phyloP scores from a whole-genome alignment of 2,888 invertebrate genomes.

The Chloroclystis v-ata region DNA sequence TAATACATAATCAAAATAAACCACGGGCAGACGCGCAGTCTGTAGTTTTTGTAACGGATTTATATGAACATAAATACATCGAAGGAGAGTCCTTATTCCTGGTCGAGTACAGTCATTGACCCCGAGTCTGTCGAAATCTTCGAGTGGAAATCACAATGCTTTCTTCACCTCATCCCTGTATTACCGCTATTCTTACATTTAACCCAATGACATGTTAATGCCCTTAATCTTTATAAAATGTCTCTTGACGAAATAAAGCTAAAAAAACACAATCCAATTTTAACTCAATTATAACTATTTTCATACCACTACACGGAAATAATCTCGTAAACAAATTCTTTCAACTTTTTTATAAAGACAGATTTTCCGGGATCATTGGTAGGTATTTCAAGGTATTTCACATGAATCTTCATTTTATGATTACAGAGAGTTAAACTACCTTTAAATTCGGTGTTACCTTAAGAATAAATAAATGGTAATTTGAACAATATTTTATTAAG shows the following conservation, averaged over 20 bases:
- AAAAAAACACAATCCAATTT: no score
- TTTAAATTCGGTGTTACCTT: no score
- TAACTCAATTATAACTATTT: neutral
- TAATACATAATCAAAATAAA: conserved; percentile 39
- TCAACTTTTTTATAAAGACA: conserved; percentile 12
- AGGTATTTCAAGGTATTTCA: conserved; percentile 19
- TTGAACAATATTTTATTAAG: no score
- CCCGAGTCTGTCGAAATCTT: neutral
- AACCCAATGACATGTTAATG: no score
- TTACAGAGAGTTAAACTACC: no score
- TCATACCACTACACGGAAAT: conserved; percentile 5
- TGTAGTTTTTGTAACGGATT: conserved; percentile 41
- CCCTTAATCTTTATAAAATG: no score
- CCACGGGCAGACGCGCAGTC: conserved; percentile 52
- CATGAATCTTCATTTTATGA: neutral
- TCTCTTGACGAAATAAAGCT: no score
- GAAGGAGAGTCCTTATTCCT: conserved; percentile 22
- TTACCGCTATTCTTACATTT: neutral
- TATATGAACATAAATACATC: conserved; percentile 24
- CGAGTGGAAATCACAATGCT: neutral
- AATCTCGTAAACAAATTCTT: conserved; percentile 2
- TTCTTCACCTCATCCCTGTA: neutral
- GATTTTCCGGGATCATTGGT: conserved; percentile 23
- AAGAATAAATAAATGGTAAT: no score
- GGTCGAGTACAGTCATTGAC: conserved; percentile 6